Percentiles rank a stretch among this genome's conserved stretches.
phyloP scores from a whole-genome alignment of 1,140 invertebrate genomes.

The Neocloeon triangulifer region DNA sequence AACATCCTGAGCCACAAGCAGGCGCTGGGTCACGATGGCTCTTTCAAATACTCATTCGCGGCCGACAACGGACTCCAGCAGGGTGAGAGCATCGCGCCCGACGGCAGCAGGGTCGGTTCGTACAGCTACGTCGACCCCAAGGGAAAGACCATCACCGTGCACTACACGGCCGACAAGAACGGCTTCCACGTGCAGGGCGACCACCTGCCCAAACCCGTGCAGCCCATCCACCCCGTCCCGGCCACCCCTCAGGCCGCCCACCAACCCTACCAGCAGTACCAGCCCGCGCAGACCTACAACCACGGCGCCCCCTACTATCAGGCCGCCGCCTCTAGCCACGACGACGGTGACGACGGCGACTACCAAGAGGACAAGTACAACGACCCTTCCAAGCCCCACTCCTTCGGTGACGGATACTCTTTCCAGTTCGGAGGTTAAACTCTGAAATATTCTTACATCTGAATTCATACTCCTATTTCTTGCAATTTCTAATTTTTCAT shows the following conservation, averaged over 20 bases:
- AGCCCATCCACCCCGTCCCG: not conserved
- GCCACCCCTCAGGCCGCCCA: conserved; percentile 7
- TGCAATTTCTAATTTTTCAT: too few species aligned
- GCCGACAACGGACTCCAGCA: conserved; percentile 39
- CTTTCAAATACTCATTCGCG: conserved; percentile 35
- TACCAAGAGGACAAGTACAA: conserved; percentile 6
- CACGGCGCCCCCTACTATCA: not conserved
- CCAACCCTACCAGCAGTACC: not conserved
- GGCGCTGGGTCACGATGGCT: conserved; percentile 23
- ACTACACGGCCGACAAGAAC: conserved; percentile 38
- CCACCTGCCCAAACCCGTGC: conserved; percentile 15
- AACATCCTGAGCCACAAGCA: conserved; percentile 18
- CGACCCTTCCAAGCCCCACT: conserved; percentile 22
- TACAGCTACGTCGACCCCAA: conserved; percentile 31
- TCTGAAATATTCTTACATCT: too few species aligned
- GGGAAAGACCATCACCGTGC: conserved; percentile 30
- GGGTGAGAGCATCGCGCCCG: conserved; percentile 33
- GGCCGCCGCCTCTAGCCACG: not conserved
- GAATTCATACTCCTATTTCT: too few species aligned
- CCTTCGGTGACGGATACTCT: conserved; percentile 29
- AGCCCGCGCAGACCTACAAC: not conserved
- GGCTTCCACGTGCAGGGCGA: conserved; percentile 30
- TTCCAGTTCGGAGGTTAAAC: too few species aligned
- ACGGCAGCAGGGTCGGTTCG: conserved; percentile 33
- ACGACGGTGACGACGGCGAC: not conserved